These are phyloP conservation scores for Hipposideros armiger DNA, from an alignment of 2,113 vertebrate species.

Conservation along the genomic window DNA sequence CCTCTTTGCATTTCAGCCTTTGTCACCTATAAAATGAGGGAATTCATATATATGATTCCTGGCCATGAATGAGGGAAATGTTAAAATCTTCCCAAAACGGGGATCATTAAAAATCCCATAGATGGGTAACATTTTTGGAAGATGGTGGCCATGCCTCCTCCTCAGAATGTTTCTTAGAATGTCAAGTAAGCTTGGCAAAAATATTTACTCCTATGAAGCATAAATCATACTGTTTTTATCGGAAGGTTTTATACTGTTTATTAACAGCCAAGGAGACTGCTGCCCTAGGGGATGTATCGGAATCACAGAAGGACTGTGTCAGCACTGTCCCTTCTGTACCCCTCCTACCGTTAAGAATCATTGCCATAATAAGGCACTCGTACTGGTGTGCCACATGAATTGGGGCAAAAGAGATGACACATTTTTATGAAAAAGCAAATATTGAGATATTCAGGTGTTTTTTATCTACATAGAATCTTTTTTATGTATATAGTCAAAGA, in stretches of 20 bases:
- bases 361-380: background rate
- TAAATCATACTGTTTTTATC: background rate
- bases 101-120: background rate
- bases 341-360: background rate
- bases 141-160: background rate
- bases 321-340: fast-evolving
- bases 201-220: background rate
- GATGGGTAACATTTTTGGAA: slow-evolving; percentile 12
- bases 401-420: background rate
- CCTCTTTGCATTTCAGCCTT: background rate
- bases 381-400: background rate
- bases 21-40: background rate
- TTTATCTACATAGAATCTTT: background rate
- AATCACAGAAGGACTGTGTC: background rate
- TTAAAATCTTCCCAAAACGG: background rate
- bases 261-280: background rate
- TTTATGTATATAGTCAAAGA: background rate
- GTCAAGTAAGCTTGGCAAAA: background rate
- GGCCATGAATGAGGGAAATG: background rate
- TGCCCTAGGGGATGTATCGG: background rate
- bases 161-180: slow-evolving; percentile 4
- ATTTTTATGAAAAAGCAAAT: background rate
- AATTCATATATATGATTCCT: background rate
- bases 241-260: background rate
- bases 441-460: background rate